Base-by-base conservation (phyloP, 2,113 vertebrate genomes). In the Corythoichthys haematopterus region DNA sequence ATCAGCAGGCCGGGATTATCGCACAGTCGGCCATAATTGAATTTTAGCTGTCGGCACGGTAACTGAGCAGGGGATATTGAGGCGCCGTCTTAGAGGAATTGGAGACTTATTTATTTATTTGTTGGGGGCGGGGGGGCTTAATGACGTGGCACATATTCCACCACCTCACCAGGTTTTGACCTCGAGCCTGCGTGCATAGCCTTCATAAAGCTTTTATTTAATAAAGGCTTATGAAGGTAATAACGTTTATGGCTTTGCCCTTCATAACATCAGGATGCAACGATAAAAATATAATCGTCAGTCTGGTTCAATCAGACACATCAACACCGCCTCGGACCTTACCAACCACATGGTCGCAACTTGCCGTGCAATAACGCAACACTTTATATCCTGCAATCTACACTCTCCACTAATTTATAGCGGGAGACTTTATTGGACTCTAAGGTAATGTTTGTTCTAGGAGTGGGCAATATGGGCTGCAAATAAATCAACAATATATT, bases 1-100 rank as follows among this genome's bases (percentile, higher is more conserved):
- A 89, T 91, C 84, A 79, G 80, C 74, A 77, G 74, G 61, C 78
- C 65, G 46, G 80, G 84, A 91, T 89, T 89, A 90, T 90, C 84
- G 80, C 79, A 75, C 77, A 68, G 67, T 79, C 75, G 83, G 69
- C 69, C 64, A 68, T 90, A 91, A 90, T 89, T 85, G 87, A 91
- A 89, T 90, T 73, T 75, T 64, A 77, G 78, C 87, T 84, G 83
- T 86, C 69, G 66, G 84, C 67, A 65, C 37, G 72, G 86, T 85
- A 85, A 77, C 81, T 63, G 73, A 73, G 77, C 67, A 35, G 65
- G 56, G 64, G 55, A 68, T 66, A 55, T 65, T 15, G 16, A 37
- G 55, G 60, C 12, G 2, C 20, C n/a, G 20, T 66, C 58, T 67
- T 46, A 65, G 68, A 74, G 61, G 65, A 47, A 65, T 43, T 15